Percentiles rank a stretch among this genome's conserved stretches.
These are phyloP conservation scores for Drosophila demipolita DNA, from an alignment of 2,888 invertebrate species.

Conservation along the genomic window DNA sequence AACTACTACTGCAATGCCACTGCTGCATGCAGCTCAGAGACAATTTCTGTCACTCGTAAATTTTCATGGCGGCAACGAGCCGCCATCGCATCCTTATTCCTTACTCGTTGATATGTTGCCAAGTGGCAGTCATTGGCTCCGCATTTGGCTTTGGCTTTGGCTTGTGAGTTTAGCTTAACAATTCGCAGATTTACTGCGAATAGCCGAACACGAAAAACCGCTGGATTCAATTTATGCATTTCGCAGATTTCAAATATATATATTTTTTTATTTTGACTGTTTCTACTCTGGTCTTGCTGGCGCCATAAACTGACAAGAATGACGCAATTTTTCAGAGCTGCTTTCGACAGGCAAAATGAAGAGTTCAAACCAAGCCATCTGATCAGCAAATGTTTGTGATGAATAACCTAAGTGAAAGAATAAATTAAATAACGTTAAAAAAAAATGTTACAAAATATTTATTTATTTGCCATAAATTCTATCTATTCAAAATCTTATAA, in stretches of 20 bases:
- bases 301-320: slow-evolving; percentile 57
- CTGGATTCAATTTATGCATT: slow-evolving; percentile 67
- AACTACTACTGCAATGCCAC: slow-evolving; percentile 47
- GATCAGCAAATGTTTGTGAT: slow-evolving; percentile 3
- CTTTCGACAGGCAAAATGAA: slow-evolving; percentile 23
- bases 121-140: slow-evolving; percentile 76
- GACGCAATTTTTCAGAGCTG: slow-evolving; percentile 45
- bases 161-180: slow-evolving; percentile 68
- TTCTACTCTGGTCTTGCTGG: slow-evolving; percentile 44
- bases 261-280: not conserved
- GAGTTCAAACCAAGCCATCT: not conserved
- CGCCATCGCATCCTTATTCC: slow-evolving; percentile 68
- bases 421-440: too few species aligned
- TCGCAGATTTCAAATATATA: slow-evolving; percentile 53
- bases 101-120: slow-evolving; percentile 65
- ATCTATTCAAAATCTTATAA: too few species aligned
- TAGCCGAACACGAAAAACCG: slow-evolving; percentile 53
- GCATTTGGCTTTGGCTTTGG: slow-evolving; percentile 52
- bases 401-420: not conserved
- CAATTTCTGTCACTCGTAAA: slow-evolving; percentile 78
- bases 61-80: slow-evolving; percentile 76
- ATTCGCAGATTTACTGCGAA: slow-evolving; percentile 68
- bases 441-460: too few species aligned
- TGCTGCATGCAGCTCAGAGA: slow-evolving; percentile 44
- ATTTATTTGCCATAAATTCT: too few species aligned